A percentile compares a stretch with the other conserved stretches of the same genome.
Conservation (phyloP, 2,888 invertebrate genomes). For the Chrysodeixis includens region DNA sequence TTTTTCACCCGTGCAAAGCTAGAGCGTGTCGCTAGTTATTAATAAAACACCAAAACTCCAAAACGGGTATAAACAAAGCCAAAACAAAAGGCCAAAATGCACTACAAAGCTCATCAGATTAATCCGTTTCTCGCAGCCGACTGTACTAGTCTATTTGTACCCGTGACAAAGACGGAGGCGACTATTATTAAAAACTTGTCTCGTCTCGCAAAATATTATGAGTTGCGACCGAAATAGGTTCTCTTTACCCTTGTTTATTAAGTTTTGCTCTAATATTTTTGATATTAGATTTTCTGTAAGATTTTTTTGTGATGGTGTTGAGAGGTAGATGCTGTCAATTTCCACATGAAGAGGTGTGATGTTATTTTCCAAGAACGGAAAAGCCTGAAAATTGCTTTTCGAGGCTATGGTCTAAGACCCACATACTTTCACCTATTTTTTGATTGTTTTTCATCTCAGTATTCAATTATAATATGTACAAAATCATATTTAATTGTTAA, state of each 20-base stretch:
- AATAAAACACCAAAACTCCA: background rate
- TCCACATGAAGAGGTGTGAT: no score
- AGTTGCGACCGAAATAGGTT: slow-evolving; percentile 36
- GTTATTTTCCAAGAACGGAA: no score
- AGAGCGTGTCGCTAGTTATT: no score
- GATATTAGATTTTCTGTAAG: background rate
- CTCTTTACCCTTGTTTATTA: slow-evolving; percentile 14
- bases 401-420: no score
- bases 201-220: slow-evolving; percentile 39
- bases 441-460: no score
- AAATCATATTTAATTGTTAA: no score
- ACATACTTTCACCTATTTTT: no score
- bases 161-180: slow-evolving; percentile 55
- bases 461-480: no score
- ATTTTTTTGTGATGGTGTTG: background rate
- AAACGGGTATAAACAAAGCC: slow-evolving; percentile 15
- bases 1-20: no score
- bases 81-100: background rate
- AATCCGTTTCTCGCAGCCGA: slow-evolving; percentile 42
- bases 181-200: slow-evolving; percentile 70
- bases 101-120: slow-evolving; percentile 21
- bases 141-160: slow-evolving; percentile 69
- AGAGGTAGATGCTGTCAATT: background rate
- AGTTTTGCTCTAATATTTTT: background rate
- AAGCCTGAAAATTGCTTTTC: no score